phyloP scores from a whole-genome alignment of 2,797 vertebrate species.

The Sebastes reedi region DNA sequence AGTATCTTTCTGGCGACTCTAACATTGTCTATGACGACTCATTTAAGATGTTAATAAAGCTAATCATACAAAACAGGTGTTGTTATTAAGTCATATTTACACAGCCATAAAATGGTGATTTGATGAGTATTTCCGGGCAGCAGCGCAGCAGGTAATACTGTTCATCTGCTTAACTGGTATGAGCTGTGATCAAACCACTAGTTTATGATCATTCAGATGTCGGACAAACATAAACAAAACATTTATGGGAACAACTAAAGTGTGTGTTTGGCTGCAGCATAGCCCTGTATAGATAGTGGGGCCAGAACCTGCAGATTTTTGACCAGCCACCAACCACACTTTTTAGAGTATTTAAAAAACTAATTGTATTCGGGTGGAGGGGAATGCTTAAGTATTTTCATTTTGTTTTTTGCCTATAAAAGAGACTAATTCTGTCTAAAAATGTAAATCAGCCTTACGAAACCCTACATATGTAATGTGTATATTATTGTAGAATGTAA shows the following conservation, averaged over 20 bases:
- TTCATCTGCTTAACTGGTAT: not conserved
- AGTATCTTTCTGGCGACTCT: not conserved
- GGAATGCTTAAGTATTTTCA: not conserved
- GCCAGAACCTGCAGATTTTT: not conserved
- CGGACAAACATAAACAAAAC: not conserved
- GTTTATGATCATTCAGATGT: not conserved
- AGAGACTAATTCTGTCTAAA: not conserved
- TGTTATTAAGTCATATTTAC: not conserved
- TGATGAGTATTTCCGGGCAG: not conserved
- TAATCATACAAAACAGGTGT: not conserved
- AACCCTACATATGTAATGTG: not conserved
- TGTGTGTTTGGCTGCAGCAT: not conserved
- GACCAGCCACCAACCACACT: not conserved
- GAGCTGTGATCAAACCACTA: not conserved
- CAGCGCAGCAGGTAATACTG: not conserved
- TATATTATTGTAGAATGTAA: not conserved
- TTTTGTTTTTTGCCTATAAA: not conserved
- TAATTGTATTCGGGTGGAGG: not conserved
- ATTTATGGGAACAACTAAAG: not conserved
- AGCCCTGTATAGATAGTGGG: not conserved
- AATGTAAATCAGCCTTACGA: not conserved
- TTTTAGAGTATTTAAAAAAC: not conserved
- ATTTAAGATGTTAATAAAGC: constrained; percentile 16
- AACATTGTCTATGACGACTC: not conserved
- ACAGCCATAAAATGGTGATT: not conserved